These are phyloP conservation scores for Scatophagus argus DNA, from an alignment of 2,113 vertebrate genomes.

Conservation along the genomic window DNA sequence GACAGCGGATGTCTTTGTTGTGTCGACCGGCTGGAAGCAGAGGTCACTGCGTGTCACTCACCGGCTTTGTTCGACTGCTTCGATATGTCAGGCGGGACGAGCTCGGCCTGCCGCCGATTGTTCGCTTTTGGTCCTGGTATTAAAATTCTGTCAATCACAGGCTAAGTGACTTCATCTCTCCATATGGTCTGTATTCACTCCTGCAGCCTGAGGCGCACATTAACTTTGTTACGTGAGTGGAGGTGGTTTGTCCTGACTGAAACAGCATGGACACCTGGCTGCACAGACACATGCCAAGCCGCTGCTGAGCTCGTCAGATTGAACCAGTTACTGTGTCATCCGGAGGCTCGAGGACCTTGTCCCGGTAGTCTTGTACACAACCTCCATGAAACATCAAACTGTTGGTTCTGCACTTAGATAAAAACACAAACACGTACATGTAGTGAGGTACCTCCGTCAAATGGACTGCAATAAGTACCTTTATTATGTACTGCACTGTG, in stretches of 20 bases:
- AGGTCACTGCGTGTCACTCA: slow-evolving; percentile 66
- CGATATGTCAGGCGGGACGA: slow-evolving; percentile 12
- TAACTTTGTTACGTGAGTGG: slow-evolving; percentile 6
- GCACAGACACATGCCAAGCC: not conserved
- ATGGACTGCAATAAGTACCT: no score
- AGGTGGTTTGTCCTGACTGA: not conserved
- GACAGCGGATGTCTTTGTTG: slow-evolving; percentile 60
- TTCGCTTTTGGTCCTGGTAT: slow-evolving; percentile 23
- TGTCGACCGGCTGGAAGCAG: slow-evolving; percentile 58
- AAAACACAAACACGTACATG: no score
- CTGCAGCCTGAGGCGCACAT: slow-evolving; percentile 2
- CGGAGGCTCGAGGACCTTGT: not conserved
- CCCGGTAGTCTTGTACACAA: no score
- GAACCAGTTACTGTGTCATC: not conserved
- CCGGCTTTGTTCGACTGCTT: slow-evolving; percentile 44
- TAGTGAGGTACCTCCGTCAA: no score
- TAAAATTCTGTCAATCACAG: slow-evolving; percentile 30
- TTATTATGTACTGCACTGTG: no score
- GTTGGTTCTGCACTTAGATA: no score
- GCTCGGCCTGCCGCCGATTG: slow-evolving; percentile 24
- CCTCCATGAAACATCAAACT: no score
- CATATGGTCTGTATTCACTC: slow-evolving; percentile 46
- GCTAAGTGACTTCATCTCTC: slow-evolving; percentile 15
- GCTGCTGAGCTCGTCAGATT: not conserved
- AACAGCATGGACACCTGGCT: not conserved